phyloP scores from a whole-genome alignment of 2,113 vertebrate genomes.

The Bolborhynchus lineola region DNA sequence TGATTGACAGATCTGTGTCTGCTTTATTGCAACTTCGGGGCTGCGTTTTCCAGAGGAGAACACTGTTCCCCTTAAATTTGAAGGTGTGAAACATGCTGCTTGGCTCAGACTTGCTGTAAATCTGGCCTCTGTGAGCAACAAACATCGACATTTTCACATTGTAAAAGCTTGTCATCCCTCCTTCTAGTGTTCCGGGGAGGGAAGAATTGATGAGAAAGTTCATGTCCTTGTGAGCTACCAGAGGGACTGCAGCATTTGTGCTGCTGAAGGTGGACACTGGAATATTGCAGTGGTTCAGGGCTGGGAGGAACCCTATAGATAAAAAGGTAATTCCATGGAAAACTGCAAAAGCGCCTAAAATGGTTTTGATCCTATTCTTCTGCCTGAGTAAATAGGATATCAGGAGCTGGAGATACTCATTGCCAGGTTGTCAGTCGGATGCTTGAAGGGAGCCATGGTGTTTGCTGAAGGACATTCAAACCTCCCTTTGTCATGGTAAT shows the following conservation, averaged over 20 bases:
- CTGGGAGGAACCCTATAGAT: background rate
- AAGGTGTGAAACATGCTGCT: conserved; percentile 58
- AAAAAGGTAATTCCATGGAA: background rate
- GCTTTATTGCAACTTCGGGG: conserved; percentile 2
- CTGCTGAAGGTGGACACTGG: background rate
- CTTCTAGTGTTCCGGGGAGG: background rate
- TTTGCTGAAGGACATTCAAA: conserved; percentile 22
- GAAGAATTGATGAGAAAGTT: background rate
- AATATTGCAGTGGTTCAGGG: background rate
- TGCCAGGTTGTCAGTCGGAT: background rate
- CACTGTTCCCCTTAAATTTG: conserved; percentile 7
- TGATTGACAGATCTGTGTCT: conserved; percentile 35
- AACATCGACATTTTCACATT: background rate
- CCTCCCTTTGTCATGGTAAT: conserved; percentile 43
- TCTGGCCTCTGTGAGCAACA: conserved; percentile 33
- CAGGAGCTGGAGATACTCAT: background rate
- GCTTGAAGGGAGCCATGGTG: background rate
- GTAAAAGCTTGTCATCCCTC: background rate
- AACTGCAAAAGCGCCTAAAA: background rate
- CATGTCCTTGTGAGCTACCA: background rate
- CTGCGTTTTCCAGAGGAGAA: conserved; percentile 15
- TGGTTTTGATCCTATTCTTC: background rate
- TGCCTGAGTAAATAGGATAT: background rate
- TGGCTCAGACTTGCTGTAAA: conserved; percentile 29
- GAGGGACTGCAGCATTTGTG: background rate